phyloP scores from a whole-genome alignment of 2,113 vertebrate genomes.

The Zosterops lateralis region DNA sequence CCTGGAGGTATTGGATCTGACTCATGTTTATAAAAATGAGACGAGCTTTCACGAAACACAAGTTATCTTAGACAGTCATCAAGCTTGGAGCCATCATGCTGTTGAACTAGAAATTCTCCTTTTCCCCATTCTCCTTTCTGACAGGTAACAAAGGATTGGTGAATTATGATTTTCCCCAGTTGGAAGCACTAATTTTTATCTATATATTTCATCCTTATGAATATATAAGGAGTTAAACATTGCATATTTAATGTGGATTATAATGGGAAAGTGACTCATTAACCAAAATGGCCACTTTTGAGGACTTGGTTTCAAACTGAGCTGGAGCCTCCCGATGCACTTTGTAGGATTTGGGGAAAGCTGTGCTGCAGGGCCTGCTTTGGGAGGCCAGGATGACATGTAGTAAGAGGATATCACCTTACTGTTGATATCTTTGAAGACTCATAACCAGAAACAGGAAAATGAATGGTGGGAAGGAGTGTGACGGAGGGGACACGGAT shows the following conservation, averaged over 20 bases:
- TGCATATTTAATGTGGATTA: constrained; percentile 79
- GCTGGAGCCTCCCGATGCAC: constrained; percentile 79
- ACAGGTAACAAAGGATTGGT: constrained; percentile 73
- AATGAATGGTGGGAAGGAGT: constrained; percentile 99
- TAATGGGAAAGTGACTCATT: constrained; percentile 82
- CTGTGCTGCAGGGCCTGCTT: constrained; percentile 74
- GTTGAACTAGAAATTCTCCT: constrained; percentile 73
- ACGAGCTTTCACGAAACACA: constrained; percentile 64
- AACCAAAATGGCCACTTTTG: constrained; percentile 81
- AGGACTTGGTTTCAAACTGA: constrained; percentile 87
- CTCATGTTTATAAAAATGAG: constrained; percentile 72
- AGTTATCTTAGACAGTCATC: constrained; percentile 66
- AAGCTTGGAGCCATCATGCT: constrained; percentile 77
- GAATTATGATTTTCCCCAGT: constrained; percentile 77
- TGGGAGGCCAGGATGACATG: constrained; percentile 85
- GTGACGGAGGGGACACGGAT: constrained; percentile 87
- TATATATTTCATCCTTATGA: constrained; percentile 69
- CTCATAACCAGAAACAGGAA: constrained; percentile 87
- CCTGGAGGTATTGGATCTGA: constrained; percentile 68
- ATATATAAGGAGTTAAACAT: constrained; percentile 69
- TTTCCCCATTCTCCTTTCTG: constrained; percentile 61
- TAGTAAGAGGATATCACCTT: constrained; percentile 82
- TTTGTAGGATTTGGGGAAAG: constrained; percentile 75
- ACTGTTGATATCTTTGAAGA: constrained; percentile 90
- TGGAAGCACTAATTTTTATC: constrained; percentile 74